Conservation (phyloP, 2,113 vertebrate species). For the Callipepla californica region DNA sequence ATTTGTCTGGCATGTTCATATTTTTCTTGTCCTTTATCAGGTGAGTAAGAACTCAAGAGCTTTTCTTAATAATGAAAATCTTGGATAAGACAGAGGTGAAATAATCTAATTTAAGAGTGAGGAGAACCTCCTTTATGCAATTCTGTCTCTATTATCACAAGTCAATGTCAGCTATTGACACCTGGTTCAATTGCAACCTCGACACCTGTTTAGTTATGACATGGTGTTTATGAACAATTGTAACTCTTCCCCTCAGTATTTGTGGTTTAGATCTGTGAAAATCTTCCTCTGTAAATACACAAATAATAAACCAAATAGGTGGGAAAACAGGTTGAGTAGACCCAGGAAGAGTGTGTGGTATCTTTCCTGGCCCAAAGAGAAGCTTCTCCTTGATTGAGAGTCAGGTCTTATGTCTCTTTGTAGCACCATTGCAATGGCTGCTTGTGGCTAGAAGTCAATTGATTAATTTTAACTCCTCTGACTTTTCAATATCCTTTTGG, state of each 20-base stretch:
- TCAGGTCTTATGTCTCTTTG: accelerated
- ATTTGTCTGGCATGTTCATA: background rate
- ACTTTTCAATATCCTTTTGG: background rate
- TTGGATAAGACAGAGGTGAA: slow-evolving; percentile 40
- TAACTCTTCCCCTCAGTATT: background rate
- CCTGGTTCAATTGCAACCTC: background rate
- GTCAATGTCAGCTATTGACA: background rate
- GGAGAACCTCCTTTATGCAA: background rate
- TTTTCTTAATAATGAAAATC: background rate
- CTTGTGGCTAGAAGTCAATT: background rate
- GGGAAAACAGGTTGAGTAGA: background rate
- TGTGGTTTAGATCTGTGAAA: background rate
- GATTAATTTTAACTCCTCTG: background rate
- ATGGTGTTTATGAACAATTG: background rate
- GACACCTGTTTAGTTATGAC: background rate
- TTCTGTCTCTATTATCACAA: slow-evolving; percentile 31
- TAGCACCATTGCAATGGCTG: background rate
- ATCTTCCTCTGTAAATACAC: background rate
- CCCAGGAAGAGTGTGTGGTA: accelerated
- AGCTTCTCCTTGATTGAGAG: background rate
- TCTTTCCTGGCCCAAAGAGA: background rate
- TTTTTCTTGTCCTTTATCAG: slow-evolving; percentile 12
- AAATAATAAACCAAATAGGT: background rate
- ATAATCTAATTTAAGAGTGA: slow-evolving; percentile 49
- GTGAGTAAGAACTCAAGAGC: background rate